These are phyloP conservation scores for Coracias cyanogaster DNA, from an alignment of 2,797 vertebrate genomes.

Conservation along the genomic window DNA sequence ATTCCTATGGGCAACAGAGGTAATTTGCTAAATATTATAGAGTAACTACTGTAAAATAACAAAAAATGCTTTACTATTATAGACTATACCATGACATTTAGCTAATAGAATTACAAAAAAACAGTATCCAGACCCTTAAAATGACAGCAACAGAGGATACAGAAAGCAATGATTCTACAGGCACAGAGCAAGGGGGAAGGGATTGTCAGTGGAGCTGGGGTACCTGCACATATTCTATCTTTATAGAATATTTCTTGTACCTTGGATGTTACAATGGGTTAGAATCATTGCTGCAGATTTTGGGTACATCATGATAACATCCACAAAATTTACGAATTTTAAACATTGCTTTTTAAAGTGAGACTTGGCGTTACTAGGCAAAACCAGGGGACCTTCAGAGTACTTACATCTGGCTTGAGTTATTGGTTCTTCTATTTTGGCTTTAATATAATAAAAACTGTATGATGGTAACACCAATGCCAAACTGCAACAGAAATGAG, in stretches of 20 bases:
- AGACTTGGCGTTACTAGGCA: not conserved
- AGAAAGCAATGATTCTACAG: constrained; percentile 82
- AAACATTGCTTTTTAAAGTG: constrained; percentile 26
- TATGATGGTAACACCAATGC: constrained; percentile 96
- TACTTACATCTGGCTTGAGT: constrained; percentile 95
- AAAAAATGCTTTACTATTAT: not conserved
- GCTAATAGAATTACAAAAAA: not conserved
- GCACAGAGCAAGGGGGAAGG: constrained; percentile 70
- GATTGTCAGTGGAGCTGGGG: constrained; percentile 52
- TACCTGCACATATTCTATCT: constrained; percentile 81
- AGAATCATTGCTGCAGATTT: constrained; percentile 83
- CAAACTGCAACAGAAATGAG: constrained; percentile 87
- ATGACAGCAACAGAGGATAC: constrained; percentile 78
- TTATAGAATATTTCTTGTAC: constrained; percentile 81
- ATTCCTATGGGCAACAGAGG: not conserved
- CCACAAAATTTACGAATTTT: constrained; percentile 64
- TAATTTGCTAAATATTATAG: constrained; percentile 4
- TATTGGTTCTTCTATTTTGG: constrained; percentile 91
- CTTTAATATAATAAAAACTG: constrained; percentile 97
- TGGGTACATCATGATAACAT: constrained; percentile 54
- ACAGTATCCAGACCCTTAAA: constrained; percentile 75
- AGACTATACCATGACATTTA: not conserved
- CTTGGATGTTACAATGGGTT: constrained; percentile 74
- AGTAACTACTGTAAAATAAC: constrained; percentile 19
- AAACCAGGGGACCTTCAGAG: constrained; percentile 38